A percentile compares a stretch with the other conserved stretches of the same genome.
Conservation (phyloP, 2,888 invertebrate genomes). For the Ligdia adustata region DNA sequence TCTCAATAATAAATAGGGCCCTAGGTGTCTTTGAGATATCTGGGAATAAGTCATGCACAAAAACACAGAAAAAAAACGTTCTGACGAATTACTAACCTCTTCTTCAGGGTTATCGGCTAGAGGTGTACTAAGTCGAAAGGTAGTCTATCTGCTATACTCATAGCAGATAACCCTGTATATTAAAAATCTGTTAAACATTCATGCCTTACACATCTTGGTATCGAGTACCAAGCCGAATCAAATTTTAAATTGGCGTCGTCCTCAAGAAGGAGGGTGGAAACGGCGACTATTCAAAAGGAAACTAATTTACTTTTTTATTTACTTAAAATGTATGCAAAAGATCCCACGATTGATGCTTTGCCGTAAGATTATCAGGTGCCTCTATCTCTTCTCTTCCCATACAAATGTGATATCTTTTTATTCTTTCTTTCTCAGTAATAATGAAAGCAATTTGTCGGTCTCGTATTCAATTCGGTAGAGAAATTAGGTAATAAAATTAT, state of each 20-base stretch:
- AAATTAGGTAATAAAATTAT: conserved; percentile 78
- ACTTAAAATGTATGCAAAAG: conserved; percentile 54
- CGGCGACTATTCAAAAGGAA: conserved; percentile 17
- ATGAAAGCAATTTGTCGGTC: conserved; percentile 54
- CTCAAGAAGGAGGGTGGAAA: not conserved
- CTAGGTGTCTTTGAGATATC: no score
- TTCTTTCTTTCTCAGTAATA: conserved; percentile 27
- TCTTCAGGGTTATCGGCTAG: no score
- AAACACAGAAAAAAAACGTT: no score
- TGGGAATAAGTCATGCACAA: no score
- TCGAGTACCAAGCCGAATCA: conserved; percentile 1
- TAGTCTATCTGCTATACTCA: no score
- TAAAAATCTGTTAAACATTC: no score
- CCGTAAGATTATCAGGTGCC: conserved; percentile 43
- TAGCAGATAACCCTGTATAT: no score
- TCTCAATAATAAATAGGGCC: no score
- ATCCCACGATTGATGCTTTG: conserved; percentile 47
- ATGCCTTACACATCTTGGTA: no score
- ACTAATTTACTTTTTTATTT: conserved; percentile 50
- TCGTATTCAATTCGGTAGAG: conserved; percentile 53
- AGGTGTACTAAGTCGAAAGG: no score
- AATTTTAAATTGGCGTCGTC: conserved; percentile 14
- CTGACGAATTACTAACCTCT: no score
- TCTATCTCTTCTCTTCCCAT: conserved; percentile 18
- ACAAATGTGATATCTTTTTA: conserved; percentile 14